These are phyloP conservation scores for Allolobophora icterica DNA, from an alignment of 2,888 invertebrate genomes.

Conservation along the genomic window DNA sequence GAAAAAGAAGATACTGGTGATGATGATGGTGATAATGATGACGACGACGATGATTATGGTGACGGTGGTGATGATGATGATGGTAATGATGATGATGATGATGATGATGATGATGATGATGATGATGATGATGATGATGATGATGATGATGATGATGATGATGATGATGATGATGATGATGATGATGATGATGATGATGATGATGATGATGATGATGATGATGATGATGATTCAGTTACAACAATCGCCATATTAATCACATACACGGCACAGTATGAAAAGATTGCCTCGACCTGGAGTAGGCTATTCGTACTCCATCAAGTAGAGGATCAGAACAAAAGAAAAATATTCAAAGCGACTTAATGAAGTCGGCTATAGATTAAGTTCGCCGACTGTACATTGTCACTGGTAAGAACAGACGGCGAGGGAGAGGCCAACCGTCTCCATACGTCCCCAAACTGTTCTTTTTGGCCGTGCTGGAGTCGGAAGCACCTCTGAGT, in stretches of 20 bases:
- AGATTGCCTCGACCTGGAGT: neutral
- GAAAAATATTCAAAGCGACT: no score
- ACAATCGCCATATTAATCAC: neutral
- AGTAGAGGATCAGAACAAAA: no score
- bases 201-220: conserved; percentile 25
- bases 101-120: conserved; percentile 25
- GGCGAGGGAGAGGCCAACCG: no score
- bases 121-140: conserved; percentile 20
- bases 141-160: conserved; percentile 34
- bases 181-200: conserved; percentile 27
- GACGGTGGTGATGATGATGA: conserved; percentile 18
- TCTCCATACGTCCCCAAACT: no score
- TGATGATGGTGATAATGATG: neutral
- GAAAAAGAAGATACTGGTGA: neutral
- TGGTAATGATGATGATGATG: conserved; percentile 28
- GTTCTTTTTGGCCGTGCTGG: no score
- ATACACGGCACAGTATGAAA: neutral
- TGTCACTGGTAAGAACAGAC: no score
- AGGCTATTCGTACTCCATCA: no score
- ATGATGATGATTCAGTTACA: no score
- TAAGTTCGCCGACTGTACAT: no score
- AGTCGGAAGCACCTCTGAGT: no score
- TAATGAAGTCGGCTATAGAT: no score
- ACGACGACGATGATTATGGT: conserved; percentile 8
- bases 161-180: conserved; percentile 32